Base-by-base conservation (phyloP, 2,113 vertebrate genomes). In the Hypocryptadius cinnamomeus region DNA sequence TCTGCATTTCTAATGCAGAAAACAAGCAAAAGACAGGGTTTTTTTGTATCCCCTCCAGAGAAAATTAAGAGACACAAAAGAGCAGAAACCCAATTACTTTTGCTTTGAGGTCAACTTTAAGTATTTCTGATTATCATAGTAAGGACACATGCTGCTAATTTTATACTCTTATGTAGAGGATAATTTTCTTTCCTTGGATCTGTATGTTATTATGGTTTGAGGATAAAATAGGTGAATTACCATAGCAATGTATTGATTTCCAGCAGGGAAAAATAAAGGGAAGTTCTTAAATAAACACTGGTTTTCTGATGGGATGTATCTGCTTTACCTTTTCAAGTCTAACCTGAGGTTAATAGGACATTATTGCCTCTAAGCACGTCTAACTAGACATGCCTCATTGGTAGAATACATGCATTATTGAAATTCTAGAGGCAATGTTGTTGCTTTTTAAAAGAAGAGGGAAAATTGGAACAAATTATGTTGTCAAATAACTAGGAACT, bases 41-140 rank as follows among this genome's bases (percentile, higher is more conserved):
- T 92, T 92, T 85, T 89, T 71, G 3, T 82, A 65, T 71, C 74
- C 57, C 28, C 66, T 94, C 79, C 87, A 92, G 66, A 89, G 50
- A 57, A 65, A 95, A 95, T 95, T 79, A 95, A 82, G 73, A 89
- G 42, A 71, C 13, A 81, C 48, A 89, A 79, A 94, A 87, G 48
- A 87, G 6, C 2, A 4, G 53, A 95, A 44, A 89, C 61, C 31
- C 1, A 87, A 85, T 94, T 94, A 85, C 56, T 91, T 93, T 79
- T 85, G 40, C 74, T 89, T 85, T 87, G 66, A 87, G 81, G 48
- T 94, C 85, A 95, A 65, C 81, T 92, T 92, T 82, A 94, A 95
- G 54, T 92, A 87, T 87, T 95, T 94, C 66, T 94, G 87, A 92
- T 94, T 91, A 79, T 85, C 70, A 57, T 53, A 85, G 60, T 53